Base-by-base conservation (phyloP, 37 sponge, comb jelly and placozoan genomes). In the Crambe crambe region DNA sequence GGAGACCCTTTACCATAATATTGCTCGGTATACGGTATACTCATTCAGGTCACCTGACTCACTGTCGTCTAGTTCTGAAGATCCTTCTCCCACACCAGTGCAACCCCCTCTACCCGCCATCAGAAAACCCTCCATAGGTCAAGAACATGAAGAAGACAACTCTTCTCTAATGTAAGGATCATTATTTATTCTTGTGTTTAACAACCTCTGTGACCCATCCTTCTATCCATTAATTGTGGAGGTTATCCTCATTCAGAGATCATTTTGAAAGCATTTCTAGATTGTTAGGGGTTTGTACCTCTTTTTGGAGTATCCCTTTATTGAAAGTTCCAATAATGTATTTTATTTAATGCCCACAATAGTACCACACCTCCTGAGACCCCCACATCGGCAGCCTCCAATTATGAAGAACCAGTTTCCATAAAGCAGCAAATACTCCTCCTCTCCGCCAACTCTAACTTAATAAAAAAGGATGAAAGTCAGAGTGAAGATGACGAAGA, bases 401-500 rank as follows among this genome's bases (percentile, higher is more conserved):
- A 30, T 30, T 65, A 65, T 31, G 66, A 65, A 30, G 66, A 65
- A 65, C 66, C 66, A 12, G 31, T 65, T 2, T 65, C 66, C 35
- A 21, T 60, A 60, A 30, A 9, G 10, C 31, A 65, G 15, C 31
- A 65, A 47, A 47, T 47, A 47, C 12, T 47, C 6, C 51, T 15
- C 12, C 51, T 47, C 51, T 62, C 30, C 63, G n/a, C n/a, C n/a
- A n/a, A n/a, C n/a, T n/a, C n/a, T n/a, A n/a, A n/a, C n/a, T n/a
- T n/a, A n/a, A n/a, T n/a, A n/a, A n/a, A n/a, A n/a, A 62, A 62
- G 63, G n/a, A 8, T 23, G 6, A 8, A 23, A 30, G 26, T 40
- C 3, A 35, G 43, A 35, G 57, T 36, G 59, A 75, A 21, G 36
- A 18, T 3, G 76, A 76, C 34, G 41, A 76, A 2, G 79, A 79